Conservation (phyloP, 2,797 vertebrate species). For the Lycodopsis pacificus region DNA sequence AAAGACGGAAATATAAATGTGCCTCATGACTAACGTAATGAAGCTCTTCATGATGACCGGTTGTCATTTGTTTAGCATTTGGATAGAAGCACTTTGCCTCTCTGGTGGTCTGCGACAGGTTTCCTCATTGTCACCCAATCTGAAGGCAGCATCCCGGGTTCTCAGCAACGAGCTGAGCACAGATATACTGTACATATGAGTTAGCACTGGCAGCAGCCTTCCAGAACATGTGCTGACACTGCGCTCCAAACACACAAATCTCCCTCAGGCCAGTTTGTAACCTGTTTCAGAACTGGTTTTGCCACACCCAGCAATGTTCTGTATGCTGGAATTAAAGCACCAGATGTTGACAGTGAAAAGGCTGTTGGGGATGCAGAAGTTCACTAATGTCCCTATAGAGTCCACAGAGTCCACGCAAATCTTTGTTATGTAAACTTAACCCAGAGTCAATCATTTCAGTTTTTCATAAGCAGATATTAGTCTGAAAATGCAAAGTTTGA, state of each 20-base stretch:
- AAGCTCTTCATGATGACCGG: neutral
- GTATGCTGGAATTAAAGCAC: neutral
- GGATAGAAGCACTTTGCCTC: neutral
- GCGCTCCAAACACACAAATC: conserved; percentile 6
- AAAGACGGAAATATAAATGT: neutral
- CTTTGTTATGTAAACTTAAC: neutral
- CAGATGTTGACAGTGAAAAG: neutral
- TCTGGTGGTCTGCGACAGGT: conserved; percentile 1
- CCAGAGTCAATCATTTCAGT: neutral
- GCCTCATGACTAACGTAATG: neutral
- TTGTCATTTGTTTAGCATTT: neutral
- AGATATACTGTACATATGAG: neutral
- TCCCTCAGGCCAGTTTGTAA: conserved; percentile 18
- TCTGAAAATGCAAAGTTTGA: neutral
- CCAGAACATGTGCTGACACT: conserved; percentile 5
- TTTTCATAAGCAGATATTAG: neutral
- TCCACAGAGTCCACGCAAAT: neutral
- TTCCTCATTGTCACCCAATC: neutral
- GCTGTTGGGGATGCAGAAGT: neutral
- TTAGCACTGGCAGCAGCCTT: neutral
- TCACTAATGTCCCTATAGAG: neutral
- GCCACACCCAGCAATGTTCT: conserved; percentile 4
- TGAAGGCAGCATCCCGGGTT: neutral
- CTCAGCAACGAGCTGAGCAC: neutral
- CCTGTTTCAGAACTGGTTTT: conserved; percentile 51